Evolutionary conservation across 2,797 vertebrate genomes (phyloP).

Genomic region (Hylomyscus alleni): DNA sequence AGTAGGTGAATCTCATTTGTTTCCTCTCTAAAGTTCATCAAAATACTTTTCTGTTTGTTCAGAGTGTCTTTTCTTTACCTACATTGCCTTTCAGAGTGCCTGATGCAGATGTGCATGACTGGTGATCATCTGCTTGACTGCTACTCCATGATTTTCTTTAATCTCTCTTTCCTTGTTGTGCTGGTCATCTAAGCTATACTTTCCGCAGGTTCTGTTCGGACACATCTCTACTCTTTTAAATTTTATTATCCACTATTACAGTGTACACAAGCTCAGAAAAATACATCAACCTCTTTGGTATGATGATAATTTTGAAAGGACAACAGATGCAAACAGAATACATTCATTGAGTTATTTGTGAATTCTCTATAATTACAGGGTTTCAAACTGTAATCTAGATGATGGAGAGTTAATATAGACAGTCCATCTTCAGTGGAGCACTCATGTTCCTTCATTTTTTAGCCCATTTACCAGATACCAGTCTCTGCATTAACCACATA

Average conservation of each 20-base stretch:
- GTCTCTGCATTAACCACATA: background rate
- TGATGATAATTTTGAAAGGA: background rate
- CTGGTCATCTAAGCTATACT: background rate
- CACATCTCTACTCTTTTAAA: background rate
- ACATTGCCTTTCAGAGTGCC: no score
- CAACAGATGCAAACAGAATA: background rate
- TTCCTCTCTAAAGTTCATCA: background rate
- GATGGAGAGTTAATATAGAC: background rate
- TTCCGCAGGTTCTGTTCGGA: background rate
- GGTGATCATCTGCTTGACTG: background rate
- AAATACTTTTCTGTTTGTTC: background rate
- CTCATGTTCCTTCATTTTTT: no score
- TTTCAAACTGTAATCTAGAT: background rate
- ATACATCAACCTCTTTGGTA: background rate
- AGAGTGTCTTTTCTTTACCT: background rate
- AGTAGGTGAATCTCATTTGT: slow-evolving; percentile 2
- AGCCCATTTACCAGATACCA: background rate
- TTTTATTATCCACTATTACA: background rate
- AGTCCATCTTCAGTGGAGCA: background rate
- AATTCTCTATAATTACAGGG: background rate
- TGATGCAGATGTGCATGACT: background rate
- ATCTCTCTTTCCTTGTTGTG: background rate
- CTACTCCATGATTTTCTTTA: no score
- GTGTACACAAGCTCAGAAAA: background rate
- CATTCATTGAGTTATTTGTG: background rate